phyloP scores from a whole-genome alignment of 2,113 vertebrate species.

The Syrmaticus mikado region DNA sequence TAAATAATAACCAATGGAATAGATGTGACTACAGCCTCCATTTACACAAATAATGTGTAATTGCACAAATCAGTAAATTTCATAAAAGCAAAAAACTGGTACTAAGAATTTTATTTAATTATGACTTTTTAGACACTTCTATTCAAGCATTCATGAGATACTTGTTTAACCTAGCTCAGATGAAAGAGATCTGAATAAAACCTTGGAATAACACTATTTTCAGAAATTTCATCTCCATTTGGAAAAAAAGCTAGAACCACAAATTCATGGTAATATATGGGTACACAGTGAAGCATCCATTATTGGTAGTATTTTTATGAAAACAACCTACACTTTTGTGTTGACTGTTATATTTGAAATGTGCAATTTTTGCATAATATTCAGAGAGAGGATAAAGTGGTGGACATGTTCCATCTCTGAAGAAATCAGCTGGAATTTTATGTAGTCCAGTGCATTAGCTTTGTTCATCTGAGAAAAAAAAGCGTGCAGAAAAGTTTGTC shows the following conservation, averaged over 20 bases:
- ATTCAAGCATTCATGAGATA: not conserved
- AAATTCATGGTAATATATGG: not conserved
- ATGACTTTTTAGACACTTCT: not conserved
- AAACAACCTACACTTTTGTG: not conserved
- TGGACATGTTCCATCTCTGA: not conserved
- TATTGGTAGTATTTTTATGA: not conserved
- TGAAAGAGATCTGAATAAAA: not conserved
- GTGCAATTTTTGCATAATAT: not conserved
- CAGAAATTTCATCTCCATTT: not conserved
- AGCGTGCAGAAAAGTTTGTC: conserved; percentile 4
- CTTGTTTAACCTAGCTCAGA: not conserved
- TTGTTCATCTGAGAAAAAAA: conserved; percentile 2
- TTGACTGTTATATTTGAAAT: not conserved
- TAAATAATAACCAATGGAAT: not conserved
- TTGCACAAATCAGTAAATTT: not conserved
- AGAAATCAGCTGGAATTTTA: not conserved
- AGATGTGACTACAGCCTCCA: not conserved
- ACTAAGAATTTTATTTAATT: not conserved
- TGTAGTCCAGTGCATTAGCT: not conserved
- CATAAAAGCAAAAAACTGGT: not conserved
- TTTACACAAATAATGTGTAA: not conserved
- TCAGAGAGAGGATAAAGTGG: not conserved
- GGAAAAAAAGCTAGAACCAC: not conserved
- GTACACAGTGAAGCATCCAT: not conserved
- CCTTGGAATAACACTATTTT: conserved; percentile 4